Conservation (phyloP, 2,113 vertebrate species). For the Carassius gibelio region DNA sequence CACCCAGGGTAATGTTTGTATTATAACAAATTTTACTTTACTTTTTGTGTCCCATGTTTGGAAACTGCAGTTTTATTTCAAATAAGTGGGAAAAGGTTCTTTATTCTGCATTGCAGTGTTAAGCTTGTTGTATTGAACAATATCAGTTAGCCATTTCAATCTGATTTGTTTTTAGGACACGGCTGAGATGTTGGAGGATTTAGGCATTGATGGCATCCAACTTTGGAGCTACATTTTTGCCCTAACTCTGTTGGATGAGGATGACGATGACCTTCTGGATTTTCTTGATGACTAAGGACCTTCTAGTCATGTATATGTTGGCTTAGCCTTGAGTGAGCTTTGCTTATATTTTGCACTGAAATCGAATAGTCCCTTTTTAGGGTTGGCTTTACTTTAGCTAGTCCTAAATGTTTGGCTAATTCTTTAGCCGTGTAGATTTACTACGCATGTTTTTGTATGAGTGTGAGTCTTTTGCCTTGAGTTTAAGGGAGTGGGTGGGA, state of each 20-base stretch:
- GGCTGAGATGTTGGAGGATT: slow-evolving; percentile 65
- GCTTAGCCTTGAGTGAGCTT: slow-evolving; percentile 11
- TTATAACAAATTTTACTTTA: neutral
- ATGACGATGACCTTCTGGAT: neutral
- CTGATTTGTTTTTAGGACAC: slow-evolving; percentile 45
- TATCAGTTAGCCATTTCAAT: neutral
- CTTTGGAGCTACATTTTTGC: slow-evolving; percentile 69
- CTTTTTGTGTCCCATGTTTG: neutral
- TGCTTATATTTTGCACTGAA: slow-evolving; percentile 21
- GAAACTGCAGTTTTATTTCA: neutral
- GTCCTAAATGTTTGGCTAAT: slow-evolving; percentile 35
- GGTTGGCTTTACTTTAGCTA: slow-evolving; percentile 24
- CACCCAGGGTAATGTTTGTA: slow-evolving; percentile 55
- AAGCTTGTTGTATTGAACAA: neutral
- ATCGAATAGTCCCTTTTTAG: neutral
- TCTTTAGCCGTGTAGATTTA: slow-evolving; percentile 26
- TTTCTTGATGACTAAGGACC: neutral
- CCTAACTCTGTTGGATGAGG: slow-evolving; percentile 61
- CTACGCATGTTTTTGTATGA: neutral
- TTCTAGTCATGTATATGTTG: slow-evolving; percentile 8
- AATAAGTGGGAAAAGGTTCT: too few relatives aligned
- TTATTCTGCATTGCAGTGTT: neutral
- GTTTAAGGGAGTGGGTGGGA: neutral
- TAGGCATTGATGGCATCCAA: slow-evolving; percentile 61
- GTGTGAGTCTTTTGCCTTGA: slow-evolving; percentile 23